Evolutionary conservation across 2,797 vertebrate genomes (phyloP).

Genomic region (Coluber constrictor): DNA sequence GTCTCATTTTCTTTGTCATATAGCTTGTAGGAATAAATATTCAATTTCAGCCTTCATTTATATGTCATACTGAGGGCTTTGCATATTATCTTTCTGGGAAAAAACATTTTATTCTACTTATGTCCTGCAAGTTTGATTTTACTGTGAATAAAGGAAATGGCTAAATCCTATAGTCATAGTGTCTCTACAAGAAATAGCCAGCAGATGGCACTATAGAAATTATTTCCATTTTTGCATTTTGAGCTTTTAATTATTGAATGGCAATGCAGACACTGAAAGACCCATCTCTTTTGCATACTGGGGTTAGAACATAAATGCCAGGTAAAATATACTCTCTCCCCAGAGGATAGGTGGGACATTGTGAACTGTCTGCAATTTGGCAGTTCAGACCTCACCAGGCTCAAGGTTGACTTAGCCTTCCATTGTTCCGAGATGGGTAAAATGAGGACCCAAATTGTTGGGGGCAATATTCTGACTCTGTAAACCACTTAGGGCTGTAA

Average conservation of each 20-base stretch:
- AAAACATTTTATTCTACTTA: not conserved
- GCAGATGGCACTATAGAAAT: not conserved
- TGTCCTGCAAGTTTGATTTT: not conserved
- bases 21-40: not conserved
- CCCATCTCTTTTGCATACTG: not conserved
- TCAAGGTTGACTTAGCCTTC: no score
- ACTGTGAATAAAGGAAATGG: not conserved
- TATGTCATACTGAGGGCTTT: not conserved
- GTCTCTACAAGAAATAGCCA: not conserved
- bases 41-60: not conserved
- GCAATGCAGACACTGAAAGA: not conserved
- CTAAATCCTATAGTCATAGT: not conserved
- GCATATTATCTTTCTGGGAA: not conserved
- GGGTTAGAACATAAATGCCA: not conserved
- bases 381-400: no score
- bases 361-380: not conserved
- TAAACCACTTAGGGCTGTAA: no score
- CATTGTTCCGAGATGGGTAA: no score
- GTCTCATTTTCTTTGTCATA: not conserved
- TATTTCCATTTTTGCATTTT: not conserved
- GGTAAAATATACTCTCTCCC: not conserved
- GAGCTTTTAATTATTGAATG: not conserved
- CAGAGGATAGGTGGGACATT: not conserved
- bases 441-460: no score
- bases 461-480: no score